Percentiles rank a stretch among this genome's conserved stretches.
These are phyloP conservation scores for Scolanthus callimorphus DNA, from an alignment of 92 coral and sea anemone genomes.

Conservation along the genomic window DNA sequence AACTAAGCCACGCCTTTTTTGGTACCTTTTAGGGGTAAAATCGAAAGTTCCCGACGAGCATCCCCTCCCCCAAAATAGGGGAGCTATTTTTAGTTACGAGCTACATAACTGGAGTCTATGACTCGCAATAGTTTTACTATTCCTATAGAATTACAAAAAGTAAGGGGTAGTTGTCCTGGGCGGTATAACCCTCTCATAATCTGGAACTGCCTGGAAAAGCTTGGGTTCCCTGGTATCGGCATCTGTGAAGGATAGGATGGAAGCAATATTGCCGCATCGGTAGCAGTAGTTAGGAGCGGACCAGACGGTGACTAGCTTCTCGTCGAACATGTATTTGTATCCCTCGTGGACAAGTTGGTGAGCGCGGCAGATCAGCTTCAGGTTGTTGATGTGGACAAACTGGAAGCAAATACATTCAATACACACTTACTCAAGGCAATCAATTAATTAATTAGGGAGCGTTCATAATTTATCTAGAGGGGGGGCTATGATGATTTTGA, in stretches of 20 bases:
- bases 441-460: too few species aligned
- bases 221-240: slow-evolving; percentile 92
- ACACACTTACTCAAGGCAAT: too few species aligned
- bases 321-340: slow-evolving; percentile 98
- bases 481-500: too few species aligned
- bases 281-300: slow-evolving; percentile 99
- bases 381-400: slow-evolving; percentile 98
- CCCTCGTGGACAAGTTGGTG: slow-evolving; percentile 98
- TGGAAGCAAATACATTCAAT: slow-evolving; percentile 15
- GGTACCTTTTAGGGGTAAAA: too few species aligned
- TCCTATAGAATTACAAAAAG: slow-evolving; percentile 73
- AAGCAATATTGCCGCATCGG: slow-evolving; percentile 97
- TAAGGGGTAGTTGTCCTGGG: slow-evolving; percentile 97
- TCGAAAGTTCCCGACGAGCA: too few species aligned
- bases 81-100: too few species aligned
- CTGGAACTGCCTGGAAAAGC: slow-evolving; percentile 95
- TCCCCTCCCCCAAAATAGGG: too few species aligned
- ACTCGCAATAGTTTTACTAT: too few species aligned
- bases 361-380: slow-evolving; percentile 94
- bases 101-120: too few species aligned
- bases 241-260: slow-evolving; percentile 90
- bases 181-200: slow-evolving; percentile 90
- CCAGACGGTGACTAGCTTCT: slow-evolving; percentile 97
- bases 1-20: too few species aligned
- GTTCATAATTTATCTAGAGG: too few species aligned